Evolutionary conservation across 1,140 invertebrate species (phyloP), one percentile per base, ranked within the genome.

Genomic region (Ceratosolen solmsi): DNA sequence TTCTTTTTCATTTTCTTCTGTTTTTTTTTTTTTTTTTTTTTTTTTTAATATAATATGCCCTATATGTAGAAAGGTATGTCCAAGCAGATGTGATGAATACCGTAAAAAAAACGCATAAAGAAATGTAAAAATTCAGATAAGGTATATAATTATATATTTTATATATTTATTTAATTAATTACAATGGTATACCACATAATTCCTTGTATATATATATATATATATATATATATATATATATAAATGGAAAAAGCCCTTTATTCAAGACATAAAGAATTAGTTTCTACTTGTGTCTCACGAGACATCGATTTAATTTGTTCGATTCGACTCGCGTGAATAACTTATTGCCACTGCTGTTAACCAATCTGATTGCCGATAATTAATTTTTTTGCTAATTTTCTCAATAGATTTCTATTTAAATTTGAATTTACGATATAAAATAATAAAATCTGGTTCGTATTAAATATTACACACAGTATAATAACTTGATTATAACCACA

Each of bases 151-250:
- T n/a, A n/a, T n/a, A n/a, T n/a, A n/a, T n/a, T n/a, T n/a, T n/a
- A n/a, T n/a, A n/a, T n/a, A n/a, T n/a, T n/a, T n/a, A n/a, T n/a
- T n/a, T n/a, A n/a, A n/a, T n/a, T n/a, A n/a, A n/a, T n/a, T n/a
- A n/a, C n/a, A n/a, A n/a, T n/a, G n/a, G n/a, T n/a, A n/a, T n/a
- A n/a, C n/a, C n/a, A 58, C 54, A 58, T 58, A 58, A 9, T 9
- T 58, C 5, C 20, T 9, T 58, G 20, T 58, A 58, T 58, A 58
- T 58, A 58, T 58, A 58, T 58, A 58, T 58, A 58, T 58, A 58
- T 58, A 58, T 58, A 58, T 58, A 58, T 58, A 58, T 58, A 58
- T 58, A 58, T 58, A 58, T 58, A 58, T 58, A 58, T 58, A 58
- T 46, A 46, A 46, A 22, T 30, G 2, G 25, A 25, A 30, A 60